Evolutionary conservation across 2,888 invertebrate species (phyloP), one percentile per base, ranked within the genome.

Genomic region (Hylaea fasciaria): DNA sequence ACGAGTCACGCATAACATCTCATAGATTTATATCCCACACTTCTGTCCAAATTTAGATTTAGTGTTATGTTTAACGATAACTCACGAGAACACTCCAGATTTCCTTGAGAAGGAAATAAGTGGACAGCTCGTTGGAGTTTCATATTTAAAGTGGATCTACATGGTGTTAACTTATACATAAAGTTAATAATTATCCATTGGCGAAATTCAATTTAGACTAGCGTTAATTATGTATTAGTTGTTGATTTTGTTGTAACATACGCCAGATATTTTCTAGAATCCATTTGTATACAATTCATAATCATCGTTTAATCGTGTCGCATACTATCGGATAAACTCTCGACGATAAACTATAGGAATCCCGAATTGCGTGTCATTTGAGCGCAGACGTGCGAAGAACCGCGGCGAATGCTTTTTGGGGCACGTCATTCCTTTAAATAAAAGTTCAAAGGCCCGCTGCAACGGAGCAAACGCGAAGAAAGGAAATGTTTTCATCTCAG

Each of bases 1-100:
- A 82, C 86, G 82, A 86, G 87, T 88, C 91, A 90, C 90, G 91
- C 89, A 90, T 89, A 90, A 82, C 89, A 89, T 90, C 86, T 85
- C 84, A 84, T 86, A 82, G 86, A 91, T 91, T 91, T 91, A 91
- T 91, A 80, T 78, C 88, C 87, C 83, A 84, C 87, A 90, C 87
- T 90, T 87, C 86, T 90, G 87, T 89, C 90, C 84, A 89, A 89
- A 91, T 91, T 89, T 89, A 89, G 90, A 91, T 91, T 89, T 90
- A 91, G 83, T 88, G 85, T 86, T 87, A 87, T 87, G 85, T 85
- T 85, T 84, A 59, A 50, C 59, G 65, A 67, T 69, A 69, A 68
- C 48, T 69, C 63, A 66, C 47, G 56, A 37, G 17, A 52, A 53
- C 37, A 46, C 50, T 55, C 10, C 52, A 39, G 56, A 43, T 57